phyloP scores from a whole-genome alignment of 2,888 invertebrate genomes.

The Sisyra terminalis region DNA sequence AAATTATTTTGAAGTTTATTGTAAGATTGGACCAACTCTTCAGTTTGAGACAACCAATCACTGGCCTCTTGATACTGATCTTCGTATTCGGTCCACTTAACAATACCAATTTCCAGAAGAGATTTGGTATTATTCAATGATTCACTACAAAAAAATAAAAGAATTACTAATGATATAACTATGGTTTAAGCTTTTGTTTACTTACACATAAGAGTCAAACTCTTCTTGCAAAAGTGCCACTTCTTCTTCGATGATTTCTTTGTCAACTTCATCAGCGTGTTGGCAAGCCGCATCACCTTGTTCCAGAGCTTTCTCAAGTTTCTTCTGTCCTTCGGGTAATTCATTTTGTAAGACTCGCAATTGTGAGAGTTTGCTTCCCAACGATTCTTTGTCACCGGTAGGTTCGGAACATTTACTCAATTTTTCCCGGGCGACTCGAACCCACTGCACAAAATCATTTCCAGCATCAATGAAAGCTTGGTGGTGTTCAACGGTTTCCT shows the following conservation, averaged over 20 bases:
- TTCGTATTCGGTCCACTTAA: conserved; percentile 89
- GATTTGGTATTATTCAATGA: conserved; percentile 64
- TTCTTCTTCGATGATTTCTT: conserved; percentile 83
- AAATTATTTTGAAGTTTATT: conserved; percentile 80
- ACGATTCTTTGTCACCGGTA: conserved; percentile 77
- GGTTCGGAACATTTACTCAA: conserved; percentile 85
- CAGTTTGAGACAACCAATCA: conserved; percentile 80
- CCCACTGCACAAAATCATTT: conserved; percentile 84
- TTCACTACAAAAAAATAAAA: conserved; percentile 35
- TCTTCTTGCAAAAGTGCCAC: conserved; percentile 81
- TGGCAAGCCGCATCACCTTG: conserved; percentile 77
- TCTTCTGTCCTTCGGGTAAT: conserved; percentile 65
- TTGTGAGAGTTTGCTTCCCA: conserved; percentile 74
- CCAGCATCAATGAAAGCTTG: conserved; percentile 86
- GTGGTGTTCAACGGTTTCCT: conserved; percentile 78
- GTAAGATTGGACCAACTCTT: conserved; percentile 74
- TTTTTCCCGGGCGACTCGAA: conserved; percentile 77
- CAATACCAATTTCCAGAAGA: conserved; percentile 71
- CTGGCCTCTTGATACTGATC: conserved; percentile 79
- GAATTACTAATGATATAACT: not conserved
- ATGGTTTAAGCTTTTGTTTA: conserved; percentile 15
- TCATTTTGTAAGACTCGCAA: conserved; percentile 72
- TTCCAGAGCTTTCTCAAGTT: conserved; percentile 65
- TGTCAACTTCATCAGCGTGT: conserved; percentile 69
- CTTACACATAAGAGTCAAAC: conserved; percentile 67